Conservation (phyloP, 2,888 invertebrate species). For the Eupithecia abbreviata region DNA sequence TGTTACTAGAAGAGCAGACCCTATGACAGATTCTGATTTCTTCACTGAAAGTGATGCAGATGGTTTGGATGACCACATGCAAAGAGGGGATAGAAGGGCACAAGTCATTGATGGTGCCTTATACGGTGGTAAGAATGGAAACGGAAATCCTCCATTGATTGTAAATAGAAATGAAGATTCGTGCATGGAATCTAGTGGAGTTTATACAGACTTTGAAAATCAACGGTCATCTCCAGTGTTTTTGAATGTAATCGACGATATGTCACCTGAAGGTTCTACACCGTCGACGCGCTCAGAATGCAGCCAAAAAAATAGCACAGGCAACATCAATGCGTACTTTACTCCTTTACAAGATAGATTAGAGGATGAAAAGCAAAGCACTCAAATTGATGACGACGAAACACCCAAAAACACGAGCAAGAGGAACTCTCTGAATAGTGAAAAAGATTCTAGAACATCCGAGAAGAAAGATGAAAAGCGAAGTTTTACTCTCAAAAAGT, state of each 20-base stretch:
- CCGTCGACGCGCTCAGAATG: slow-evolving; percentile 82
- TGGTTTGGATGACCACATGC: slow-evolving; percentile 89
- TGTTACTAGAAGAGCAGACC: slow-evolving; percentile 88
- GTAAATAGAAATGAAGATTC: slow-evolving; percentile 87
- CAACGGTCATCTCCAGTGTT: slow-evolving; percentile 79
- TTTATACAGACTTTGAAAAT: slow-evolving; percentile 93
- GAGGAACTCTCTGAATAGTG: slow-evolving; percentile 75
- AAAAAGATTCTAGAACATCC: slow-evolving; percentile 65
- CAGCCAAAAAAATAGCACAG: slow-evolving; percentile 76
- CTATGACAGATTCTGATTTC: slow-evolving; percentile 96
- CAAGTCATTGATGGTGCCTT: slow-evolving; percentile 95
- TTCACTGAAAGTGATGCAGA: slow-evolving; percentile 96
- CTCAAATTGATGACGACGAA: slow-evolving; percentile 62
- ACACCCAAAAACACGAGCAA: slow-evolving; percentile 74
- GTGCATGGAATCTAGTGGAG: slow-evolving; percentile 94
- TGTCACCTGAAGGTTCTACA: slow-evolving; percentile 86
- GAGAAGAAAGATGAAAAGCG: slow-evolving; percentile 83
- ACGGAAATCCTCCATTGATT: slow-evolving; percentile 81
- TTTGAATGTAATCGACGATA: slow-evolving; percentile 86
- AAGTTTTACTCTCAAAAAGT: slow-evolving; percentile 85
- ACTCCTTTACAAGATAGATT: slow-evolving; percentile 61
- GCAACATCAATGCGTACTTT: slow-evolving; percentile 64
- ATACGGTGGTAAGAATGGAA: slow-evolving; percentile 89
- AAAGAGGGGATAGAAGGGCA: slow-evolving; percentile 88
- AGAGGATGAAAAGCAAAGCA: slow-evolving; percentile 60